phyloP scores from a whole-genome alignment of 1,140 invertebrate species.

The Drosophila nigrodunni region DNA sequence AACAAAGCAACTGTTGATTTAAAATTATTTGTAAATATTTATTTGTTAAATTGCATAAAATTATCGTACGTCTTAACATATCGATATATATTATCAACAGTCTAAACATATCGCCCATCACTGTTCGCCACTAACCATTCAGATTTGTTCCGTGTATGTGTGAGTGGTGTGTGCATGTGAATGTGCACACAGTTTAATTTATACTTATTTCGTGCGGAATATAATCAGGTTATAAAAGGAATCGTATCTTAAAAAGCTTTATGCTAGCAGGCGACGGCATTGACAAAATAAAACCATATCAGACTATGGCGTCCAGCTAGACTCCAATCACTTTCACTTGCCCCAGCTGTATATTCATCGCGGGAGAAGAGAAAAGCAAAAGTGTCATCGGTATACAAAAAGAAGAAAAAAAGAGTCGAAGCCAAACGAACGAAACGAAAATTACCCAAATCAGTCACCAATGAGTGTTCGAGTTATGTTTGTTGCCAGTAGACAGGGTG shows the following conservation, averaged over 20 bases:
- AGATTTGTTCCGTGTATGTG: conserved; percentile 4
- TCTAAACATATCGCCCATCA: conserved; percentile 23
- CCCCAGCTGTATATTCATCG: conserved; percentile 31
- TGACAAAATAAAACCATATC: conserved; percentile 16
- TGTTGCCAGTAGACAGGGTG: conserved; percentile 4
- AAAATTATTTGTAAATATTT: background rate
- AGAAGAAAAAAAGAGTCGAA: background rate
- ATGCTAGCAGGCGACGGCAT: conserved; percentile 30
- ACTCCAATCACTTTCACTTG: conserved; percentile 37
- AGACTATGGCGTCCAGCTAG: conserved; percentile 58
- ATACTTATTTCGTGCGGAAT: conserved; percentile 25
- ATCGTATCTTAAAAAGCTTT: conserved; percentile 2
- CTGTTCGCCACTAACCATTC: conserved; percentile 26
- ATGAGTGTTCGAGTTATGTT: conserved; percentile 35
- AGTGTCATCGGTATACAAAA: conserved; percentile 43
- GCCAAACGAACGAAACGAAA: too few species aligned
- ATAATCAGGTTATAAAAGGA: conserved; percentile 3
- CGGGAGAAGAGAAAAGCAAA: conserved; percentile 49
- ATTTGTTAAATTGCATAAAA: background rate
- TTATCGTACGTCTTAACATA: conserved; percentile 16
- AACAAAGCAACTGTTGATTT: conserved; percentile 23
- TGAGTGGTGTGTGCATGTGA: conserved; percentile 6
- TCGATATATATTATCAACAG: conserved; percentile 34
- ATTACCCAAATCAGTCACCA: conserved; percentile 7
- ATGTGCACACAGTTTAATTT: conserved; percentile 26